Evolutionary conservation across 1,140 invertebrate genomes (phyloP), one percentile per base, ranked within the genome.

Genomic region (Cydia splendana): DNA sequence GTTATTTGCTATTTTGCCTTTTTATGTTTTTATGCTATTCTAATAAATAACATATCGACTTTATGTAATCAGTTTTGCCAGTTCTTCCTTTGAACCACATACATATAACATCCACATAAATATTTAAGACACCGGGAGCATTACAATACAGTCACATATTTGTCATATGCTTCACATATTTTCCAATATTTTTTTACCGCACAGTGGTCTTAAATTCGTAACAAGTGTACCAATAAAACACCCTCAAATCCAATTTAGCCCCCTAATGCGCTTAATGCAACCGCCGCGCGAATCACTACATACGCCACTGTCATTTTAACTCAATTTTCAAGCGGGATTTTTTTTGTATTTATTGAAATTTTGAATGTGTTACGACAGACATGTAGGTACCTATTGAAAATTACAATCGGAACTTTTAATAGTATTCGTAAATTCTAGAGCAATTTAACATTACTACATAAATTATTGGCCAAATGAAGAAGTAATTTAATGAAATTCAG

Each of bases 221-320:
- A 89, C 91, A 93, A 93, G 89, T 89, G 90, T 89, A 91, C 88
- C 85, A 91, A 91, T 90, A 92, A 84, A 86, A 84, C 87, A 85
- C 85, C 87, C 89, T 82, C 84, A 92, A 93, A 91, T 91, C 89
- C 87, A 91, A 91, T 93, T 93, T 87, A 80, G 77, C 75, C 87
- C 90, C 89, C 90, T 93, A 91, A 91, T 87, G 82, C 88, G 81
- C 75, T 88, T 92, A 92, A 93, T 90, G 85, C 89, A 86, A 88
- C 90, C 89, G 82, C 90, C 84, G 85, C 87, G 86, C 88, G 88
- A 91, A 92, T 90, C 89, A 91, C 88, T 91, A 90, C 90, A 88
- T 88, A 88, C 84, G 89, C 89, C 89, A 85, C 89, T 91, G 90
- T 93, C 91, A 91, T 92, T 93, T 92, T 93, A 93, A 92, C 90